These are phyloP conservation scores for Margarornis squamiger DNA, from an alignment of 2,797 vertebrate genomes.

Conservation along the genomic window DNA sequence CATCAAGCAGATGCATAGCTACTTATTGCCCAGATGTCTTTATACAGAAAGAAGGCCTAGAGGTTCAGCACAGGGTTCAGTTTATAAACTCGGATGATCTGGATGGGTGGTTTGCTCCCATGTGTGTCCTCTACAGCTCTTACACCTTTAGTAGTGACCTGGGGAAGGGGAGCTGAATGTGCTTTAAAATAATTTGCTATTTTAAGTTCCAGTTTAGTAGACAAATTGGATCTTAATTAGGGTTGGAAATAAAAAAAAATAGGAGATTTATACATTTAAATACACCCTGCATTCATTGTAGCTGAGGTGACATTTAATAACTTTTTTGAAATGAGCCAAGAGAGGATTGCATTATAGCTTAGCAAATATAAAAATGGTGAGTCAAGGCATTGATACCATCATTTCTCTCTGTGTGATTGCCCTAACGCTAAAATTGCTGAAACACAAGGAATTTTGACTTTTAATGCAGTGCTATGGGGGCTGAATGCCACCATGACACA, in stretches of 20 bases:
- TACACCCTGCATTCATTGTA: not conserved
- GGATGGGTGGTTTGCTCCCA: not conserved
- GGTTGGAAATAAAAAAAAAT: not conserved
- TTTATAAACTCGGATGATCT: not conserved
- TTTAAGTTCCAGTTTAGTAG: not conserved
- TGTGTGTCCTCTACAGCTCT: not conserved
- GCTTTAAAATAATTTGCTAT: not conserved
- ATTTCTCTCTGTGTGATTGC: not conserved
- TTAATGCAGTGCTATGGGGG: not conserved
- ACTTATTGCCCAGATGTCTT: not conserved
- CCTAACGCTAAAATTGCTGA: not conserved
- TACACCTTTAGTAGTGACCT: not conserved
- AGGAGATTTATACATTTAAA: constrained; percentile 27
- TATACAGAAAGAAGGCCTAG: not conserved
- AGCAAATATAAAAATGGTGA: constrained; percentile 31
- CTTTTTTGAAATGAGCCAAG: constrained; percentile 37
- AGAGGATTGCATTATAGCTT: constrained; percentile 7
- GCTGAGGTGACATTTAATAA: constrained; percentile 45
- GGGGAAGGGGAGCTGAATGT: not conserved
- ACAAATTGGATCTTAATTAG: not conserved
- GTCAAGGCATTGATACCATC: not conserved
- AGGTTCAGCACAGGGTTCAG: not conserved
- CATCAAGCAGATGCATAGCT: not conserved
- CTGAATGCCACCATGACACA: not conserved
- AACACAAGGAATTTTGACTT: not conserved